phyloP scores from a whole-genome alignment of 1,140 invertebrate genomes.

The Cherax destructor region DNA sequence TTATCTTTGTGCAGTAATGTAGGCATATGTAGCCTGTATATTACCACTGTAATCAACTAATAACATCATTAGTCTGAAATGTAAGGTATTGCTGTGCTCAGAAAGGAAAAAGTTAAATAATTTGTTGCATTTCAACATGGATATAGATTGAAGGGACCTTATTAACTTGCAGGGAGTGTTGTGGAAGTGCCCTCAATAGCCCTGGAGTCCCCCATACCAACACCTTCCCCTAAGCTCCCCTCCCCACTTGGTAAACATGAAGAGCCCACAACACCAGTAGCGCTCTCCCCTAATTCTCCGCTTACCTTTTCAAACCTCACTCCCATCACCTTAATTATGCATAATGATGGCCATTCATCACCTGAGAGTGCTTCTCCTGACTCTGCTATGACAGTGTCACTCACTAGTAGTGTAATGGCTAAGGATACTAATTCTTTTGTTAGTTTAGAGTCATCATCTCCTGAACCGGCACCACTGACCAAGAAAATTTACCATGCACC shows the following conservation, averaged over 20 bases:
- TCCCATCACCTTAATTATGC: conserved; percentile 35
- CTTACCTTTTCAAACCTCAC: conserved; percentile 55
- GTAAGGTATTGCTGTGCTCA: background rate
- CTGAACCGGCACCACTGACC: conserved; percentile 10
- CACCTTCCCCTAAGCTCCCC: conserved; percentile 43
- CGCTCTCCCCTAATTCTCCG: background rate
- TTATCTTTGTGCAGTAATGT: no score
- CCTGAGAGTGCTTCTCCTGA: conserved; percentile 41
- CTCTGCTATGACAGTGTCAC: conserved; percentile 40
- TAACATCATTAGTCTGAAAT: background rate
- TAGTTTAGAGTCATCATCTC: conserved; percentile 49
- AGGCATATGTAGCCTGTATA: no score
- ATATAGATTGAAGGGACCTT: conserved; percentile 56
- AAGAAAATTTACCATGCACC: background rate
- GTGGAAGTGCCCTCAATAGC: conserved; percentile 60
- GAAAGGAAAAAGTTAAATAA: background rate
- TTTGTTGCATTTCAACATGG: conserved; percentile 5
- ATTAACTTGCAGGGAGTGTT: conserved; percentile 62
- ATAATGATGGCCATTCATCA: conserved; percentile 21
- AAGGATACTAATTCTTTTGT: conserved; percentile 48
- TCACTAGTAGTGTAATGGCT: conserved; percentile 43
- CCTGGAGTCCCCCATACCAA: conserved; percentile 45
- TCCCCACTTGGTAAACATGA: background rate
- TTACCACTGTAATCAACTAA: background rate
- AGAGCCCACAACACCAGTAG: conserved; percentile 1